Percentiles rank a stretch among this genome's conserved stretches.
Conservation (phyloP, 2,797 vertebrate species). For the Cichlasoma orientale region DNA sequence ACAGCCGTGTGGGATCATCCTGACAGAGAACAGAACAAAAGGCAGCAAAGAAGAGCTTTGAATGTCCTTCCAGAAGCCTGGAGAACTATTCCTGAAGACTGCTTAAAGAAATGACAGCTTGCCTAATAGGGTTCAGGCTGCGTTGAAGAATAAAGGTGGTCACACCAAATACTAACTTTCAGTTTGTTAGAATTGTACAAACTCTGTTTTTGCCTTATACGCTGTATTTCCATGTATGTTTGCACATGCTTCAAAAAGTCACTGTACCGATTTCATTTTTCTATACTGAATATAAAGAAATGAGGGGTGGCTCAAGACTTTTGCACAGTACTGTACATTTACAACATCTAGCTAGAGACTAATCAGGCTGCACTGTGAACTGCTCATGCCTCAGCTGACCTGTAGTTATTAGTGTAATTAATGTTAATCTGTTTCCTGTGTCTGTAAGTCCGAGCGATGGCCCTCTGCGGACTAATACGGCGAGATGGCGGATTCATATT, state of each 20-base stretch:
- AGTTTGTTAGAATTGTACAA: neutral
- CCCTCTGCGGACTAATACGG: conserved; percentile 32
- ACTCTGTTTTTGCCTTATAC: too few relatives aligned
- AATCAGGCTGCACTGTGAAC: conserved; percentile 28
- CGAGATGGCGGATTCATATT: conserved; percentile 46
- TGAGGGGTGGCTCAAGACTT: neutral
- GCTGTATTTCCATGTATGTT: neutral
- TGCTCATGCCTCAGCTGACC: conserved; percentile 35
- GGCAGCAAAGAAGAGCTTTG: neutral
- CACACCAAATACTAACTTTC: neutral
- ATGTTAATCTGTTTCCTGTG: conserved; percentile 48
- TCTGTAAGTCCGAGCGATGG: conserved; percentile 51
- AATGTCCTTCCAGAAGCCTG: neutral
- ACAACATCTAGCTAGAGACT: conserved; percentile 21
- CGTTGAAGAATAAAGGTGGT: neutral
- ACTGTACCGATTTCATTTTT: neutral
- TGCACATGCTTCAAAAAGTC: neutral
- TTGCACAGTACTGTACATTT: neutral
- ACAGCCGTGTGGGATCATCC: too few relatives aligned
- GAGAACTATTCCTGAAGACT: neutral
- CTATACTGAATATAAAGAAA: neutral
- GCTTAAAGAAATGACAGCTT: neutral
- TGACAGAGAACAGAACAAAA: neutral
- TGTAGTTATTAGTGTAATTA: conserved; percentile 50
- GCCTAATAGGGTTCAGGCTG: neutral